Conservation (phyloP, 2,113 vertebrate species). For the Stegostoma tigrinum region DNA sequence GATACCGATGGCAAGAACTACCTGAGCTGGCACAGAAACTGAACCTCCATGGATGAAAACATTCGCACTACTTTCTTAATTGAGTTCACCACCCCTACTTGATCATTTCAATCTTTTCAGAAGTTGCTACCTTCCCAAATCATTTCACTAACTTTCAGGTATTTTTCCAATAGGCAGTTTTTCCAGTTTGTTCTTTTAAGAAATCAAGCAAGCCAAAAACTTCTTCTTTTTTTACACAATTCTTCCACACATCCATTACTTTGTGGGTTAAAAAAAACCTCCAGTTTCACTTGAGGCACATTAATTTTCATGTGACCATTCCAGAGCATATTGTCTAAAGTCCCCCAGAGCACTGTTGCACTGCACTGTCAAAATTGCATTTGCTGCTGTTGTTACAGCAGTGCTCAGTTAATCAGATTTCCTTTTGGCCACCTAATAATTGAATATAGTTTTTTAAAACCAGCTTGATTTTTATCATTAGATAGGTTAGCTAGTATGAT, state of each 20-base stretch:
- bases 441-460: background rate
- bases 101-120: background rate
- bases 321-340: background rate
- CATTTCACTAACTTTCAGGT: background rate
- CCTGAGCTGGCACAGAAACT: too few species aligned
- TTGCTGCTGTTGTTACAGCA: background rate
- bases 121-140: background rate
- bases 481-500: background rate
- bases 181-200: background rate
- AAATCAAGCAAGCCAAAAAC: background rate
- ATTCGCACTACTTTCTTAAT: too few species aligned
- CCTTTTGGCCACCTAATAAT: background rate
- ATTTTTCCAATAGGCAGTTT: background rate
- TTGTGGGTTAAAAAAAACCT: background rate
- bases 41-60: too few species aligned
- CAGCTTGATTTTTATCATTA: background rate
- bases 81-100: background rate
- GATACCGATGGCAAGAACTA: background rate
- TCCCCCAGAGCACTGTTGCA: background rate
- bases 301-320: slow-evolving; percentile 9
- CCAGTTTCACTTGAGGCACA: background rate
- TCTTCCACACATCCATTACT: background rate
- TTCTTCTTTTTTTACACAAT: background rate
- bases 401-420: background rate
- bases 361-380: slow-evolving; percentile 2